Conservation (phyloP, 2,888 invertebrate genomes). For the Cartodere bifasciata region DNA sequence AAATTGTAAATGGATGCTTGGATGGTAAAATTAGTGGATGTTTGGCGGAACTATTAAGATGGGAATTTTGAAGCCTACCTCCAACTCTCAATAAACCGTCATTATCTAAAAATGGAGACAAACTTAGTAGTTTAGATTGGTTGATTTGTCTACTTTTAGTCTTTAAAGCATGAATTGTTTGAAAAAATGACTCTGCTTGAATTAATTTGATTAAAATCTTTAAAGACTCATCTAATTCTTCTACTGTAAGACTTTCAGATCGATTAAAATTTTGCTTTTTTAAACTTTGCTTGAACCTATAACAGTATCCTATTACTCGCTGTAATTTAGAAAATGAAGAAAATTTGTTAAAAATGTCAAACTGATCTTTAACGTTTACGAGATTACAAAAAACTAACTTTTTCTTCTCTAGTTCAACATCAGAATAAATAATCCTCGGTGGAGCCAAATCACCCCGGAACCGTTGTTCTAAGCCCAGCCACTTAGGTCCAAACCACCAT, state of each 20-base stretch:
- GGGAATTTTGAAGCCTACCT: neutral
- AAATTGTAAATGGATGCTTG: constrained; percentile 1
- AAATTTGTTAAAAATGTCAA: neutral
- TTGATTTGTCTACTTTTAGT: neutral
- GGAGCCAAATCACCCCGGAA: too few species aligned
- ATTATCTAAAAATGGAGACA: constrained; percentile 1
- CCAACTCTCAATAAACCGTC: neutral
- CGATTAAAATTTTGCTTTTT: neutral
- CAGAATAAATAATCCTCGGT: too few species aligned
- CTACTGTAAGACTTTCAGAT: neutral
- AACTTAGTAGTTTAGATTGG: neutral
- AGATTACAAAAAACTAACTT: too few species aligned
- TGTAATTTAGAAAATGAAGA: neutral
- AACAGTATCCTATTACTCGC: neutral
- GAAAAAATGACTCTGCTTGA: neutral
- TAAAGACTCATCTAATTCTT: neutral
- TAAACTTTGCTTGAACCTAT: neutral
- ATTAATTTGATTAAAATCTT: neutral
- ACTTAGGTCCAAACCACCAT: neutral
- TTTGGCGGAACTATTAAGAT: neutral
- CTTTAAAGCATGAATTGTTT: neutral
- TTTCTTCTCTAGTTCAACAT: too few species aligned
- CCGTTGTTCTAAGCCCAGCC: neutral
- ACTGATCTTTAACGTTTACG: neutral
- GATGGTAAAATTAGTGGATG: neutral